Evolutionary conservation across 1,140 invertebrate genomes (phyloP), one percentile per base, ranked within the genome.

Genomic region (Bursaphelenchus mucronatus): DNA sequence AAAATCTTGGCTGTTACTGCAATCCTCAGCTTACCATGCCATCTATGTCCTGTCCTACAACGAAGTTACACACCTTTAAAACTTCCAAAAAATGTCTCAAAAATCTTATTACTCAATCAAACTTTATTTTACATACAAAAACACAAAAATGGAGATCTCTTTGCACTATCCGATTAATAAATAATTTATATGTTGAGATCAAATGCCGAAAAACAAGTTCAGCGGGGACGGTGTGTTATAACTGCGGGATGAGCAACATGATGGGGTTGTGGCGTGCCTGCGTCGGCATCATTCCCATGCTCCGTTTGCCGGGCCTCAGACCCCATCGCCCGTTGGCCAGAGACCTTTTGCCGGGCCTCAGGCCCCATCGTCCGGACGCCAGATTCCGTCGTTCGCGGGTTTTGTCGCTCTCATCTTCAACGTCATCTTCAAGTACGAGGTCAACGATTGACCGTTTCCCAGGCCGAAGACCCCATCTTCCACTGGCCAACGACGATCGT

Each of bases 401-500:
- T 40, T 59, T 39, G 57, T 59, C 45, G 15, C 41, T 30, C 41
- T 59, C 40, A 11, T 11, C 47, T n/a, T 39, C 43, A 50, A 59
- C 57, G 3, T n/a, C 57, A 3, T 44, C 57, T 59, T 39, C 13
- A 6, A 17, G 40, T 30, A 17, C 40, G 44, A 44, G 30, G 41
- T 59, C 57, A 17, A 13, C 57, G 40, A 50, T 59, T 9, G 57
- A 59, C 7, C 57, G 57, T 59, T 59, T 59, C n/a, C 57, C 57
- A 0, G 57, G 57, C 19, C 57, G 13, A 13, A 59, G 13, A n/a
- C 13, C 57, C 57, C 57, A 59, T 59, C 57, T 59, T 59, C 57
- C 57, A 39, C 10, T n/a, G 10, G 57, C 57, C 11, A 59, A 43
- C 13, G 57, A 59, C 21, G 40, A 11, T n/a, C 57, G 57, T 13